phyloP scores from a whole-genome alignment of 2,113 vertebrate species.

The Phalacrocorax pelagicus region DNA sequence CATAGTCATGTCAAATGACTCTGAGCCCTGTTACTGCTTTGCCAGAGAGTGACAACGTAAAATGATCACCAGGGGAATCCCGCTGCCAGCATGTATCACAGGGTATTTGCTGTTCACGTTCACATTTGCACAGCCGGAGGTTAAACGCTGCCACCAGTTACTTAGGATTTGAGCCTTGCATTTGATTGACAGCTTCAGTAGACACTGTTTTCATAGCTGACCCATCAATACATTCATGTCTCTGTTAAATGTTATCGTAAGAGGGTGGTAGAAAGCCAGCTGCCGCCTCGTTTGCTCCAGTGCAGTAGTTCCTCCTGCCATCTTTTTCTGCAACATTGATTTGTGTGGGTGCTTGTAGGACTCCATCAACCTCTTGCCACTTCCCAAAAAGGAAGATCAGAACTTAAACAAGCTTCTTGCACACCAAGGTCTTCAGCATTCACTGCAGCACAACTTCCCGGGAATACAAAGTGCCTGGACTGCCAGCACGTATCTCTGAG shows the following conservation, averaged over 20 bases:
- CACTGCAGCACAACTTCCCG: not conserved
- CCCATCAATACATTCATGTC: not conserved
- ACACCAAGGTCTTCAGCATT: not conserved
- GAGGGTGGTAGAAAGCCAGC: not conserved
- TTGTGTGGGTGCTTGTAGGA: not conserved
- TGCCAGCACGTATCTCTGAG: not conserved
- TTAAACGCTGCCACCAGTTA: not conserved
- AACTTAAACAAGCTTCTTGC: not conserved
- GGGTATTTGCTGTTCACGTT: not conserved
- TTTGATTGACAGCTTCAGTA: not conserved
- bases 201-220: not conserved
- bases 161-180: not conserved
- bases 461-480: not conserved
- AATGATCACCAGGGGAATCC: not conserved
- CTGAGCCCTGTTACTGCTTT: not conserved
- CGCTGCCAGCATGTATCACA: not conserved
- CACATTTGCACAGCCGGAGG: not conserved
- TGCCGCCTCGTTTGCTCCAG: accelerated
- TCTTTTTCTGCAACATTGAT: not conserved
- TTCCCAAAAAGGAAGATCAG: not conserved
- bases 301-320: not conserved
- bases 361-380: not conserved
- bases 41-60: not conserved
- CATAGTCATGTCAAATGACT: not conserved
- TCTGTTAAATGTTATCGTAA: not conserved